These are phyloP conservation scores for Papilio polyxenes DNA, from an alignment of 1,140 invertebrate genomes.

Conservation along the genomic window DNA sequence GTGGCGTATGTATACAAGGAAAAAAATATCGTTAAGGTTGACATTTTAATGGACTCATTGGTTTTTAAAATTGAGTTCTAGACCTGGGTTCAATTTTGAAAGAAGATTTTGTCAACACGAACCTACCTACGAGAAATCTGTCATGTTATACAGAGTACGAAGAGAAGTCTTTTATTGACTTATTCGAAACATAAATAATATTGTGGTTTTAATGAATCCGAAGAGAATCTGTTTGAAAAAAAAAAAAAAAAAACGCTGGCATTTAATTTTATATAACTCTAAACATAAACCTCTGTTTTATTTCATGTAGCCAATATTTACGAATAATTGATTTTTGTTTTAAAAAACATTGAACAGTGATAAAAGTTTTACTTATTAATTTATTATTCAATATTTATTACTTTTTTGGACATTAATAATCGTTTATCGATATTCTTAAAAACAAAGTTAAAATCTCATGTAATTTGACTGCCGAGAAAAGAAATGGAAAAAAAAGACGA, in stretches of 20 bases:
- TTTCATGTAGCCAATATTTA: neutral
- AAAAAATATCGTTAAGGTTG: too few relatives aligned
- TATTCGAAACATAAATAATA: neutral
- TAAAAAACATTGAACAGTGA: too few relatives aligned
- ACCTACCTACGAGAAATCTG: neutral
- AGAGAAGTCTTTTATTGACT: neutral
- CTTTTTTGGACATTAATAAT: neutral
- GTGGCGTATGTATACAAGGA: too few relatives aligned
- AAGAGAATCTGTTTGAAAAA: neutral
- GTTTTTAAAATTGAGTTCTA: too few relatives aligned
- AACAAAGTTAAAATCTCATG: neutral
- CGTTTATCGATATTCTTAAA: neutral
- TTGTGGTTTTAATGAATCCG: too few relatives aligned
- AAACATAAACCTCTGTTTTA: neutral
- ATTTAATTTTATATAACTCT: neutral
- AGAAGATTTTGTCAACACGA: too few relatives aligned
- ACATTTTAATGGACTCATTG: too few relatives aligned
- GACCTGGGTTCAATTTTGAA: too few relatives aligned
- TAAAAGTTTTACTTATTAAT: too few relatives aligned
- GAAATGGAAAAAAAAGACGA: constrained; percentile 12
- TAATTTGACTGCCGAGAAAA: neutral
- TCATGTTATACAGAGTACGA: neutral
- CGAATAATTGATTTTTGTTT: too few relatives aligned
- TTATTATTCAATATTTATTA: constrained; percentile 32
- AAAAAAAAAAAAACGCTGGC: neutral